Conservation (phyloP, 2,113 vertebrate species). For the Leptobrachium leishanense region DNA sequence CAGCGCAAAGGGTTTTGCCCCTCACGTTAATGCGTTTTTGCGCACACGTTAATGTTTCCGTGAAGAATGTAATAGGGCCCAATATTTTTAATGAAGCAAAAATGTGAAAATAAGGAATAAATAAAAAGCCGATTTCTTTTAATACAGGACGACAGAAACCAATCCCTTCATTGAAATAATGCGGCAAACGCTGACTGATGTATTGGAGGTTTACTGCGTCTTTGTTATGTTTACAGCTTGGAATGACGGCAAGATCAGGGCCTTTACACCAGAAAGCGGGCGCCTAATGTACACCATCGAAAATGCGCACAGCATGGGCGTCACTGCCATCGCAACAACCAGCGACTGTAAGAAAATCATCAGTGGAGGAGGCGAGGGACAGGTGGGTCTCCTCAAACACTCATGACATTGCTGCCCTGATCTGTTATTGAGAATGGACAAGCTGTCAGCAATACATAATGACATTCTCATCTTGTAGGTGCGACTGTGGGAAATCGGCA, state of each 20-base stretch:
- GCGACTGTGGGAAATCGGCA: conserved; percentile 75
- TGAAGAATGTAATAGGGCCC: too few relatives aligned
- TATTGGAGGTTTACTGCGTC: neutral
- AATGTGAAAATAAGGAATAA: too few relatives aligned
- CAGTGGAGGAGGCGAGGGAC: conserved; percentile 85
- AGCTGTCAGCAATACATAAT: neutral
- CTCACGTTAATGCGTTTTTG: too few relatives aligned
- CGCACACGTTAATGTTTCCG: too few relatives aligned
- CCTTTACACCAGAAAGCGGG: conserved; percentile 79
- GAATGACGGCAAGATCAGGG: conserved; percentile 82
- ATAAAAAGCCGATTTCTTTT: too few relatives aligned
- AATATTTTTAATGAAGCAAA: too few relatives aligned
- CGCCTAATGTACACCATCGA: conserved; percentile 67
- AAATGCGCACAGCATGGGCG: conserved; percentile 76
- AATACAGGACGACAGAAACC: too few relatives aligned
- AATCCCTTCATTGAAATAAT: too few relatives aligned
- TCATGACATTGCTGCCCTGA: neutral
- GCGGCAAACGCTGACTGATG: too few relatives aligned
- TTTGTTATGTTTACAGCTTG: conserved; percentile 65
- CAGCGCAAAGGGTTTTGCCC: too few relatives aligned
- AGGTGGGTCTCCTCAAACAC: conserved; percentile 63
- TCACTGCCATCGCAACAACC: conserved; percentile 76
- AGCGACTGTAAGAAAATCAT: conserved; percentile 75
- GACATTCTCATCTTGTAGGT: conserved; percentile 62
- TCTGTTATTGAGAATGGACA: neutral